phyloP scores from a whole-genome alignment of 1,140 invertebrate genomes.

The Pseudobourletiella spinata region DNA sequence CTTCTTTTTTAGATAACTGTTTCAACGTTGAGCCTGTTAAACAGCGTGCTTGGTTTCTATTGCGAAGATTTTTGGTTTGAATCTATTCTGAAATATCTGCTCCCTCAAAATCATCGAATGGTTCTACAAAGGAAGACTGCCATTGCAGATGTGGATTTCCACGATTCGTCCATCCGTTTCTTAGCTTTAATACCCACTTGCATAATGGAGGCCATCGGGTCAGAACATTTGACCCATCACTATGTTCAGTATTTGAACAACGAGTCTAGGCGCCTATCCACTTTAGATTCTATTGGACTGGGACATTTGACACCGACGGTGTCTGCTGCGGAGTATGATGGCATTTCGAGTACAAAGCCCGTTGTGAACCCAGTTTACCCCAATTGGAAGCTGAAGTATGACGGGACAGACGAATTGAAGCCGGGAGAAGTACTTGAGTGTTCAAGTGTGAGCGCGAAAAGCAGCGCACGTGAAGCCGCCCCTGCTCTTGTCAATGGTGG shows the following conservation, averaged over 20 bases:
- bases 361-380: slow-evolving; percentile 21
- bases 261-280: slow-evolving; percentile 12
- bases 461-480: too few relatives aligned
- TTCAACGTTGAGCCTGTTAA: slow-evolving; percentile 31
- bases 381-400: slow-evolving; percentile 27
- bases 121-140: slow-evolving; percentile 18
- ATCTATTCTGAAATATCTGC: slow-evolving; percentile 26
- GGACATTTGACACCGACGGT: not conserved
- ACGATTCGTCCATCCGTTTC: slow-evolving; percentile 25
- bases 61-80: slow-evolving; percentile 34
- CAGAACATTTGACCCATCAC: slow-evolving; percentile 16
- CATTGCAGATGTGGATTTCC: slow-evolving; percentile 28
- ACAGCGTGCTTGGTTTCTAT: slow-evolving; percentile 24
- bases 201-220: slow-evolving; percentile 16
- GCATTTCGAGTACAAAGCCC: not conserved
- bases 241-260: slow-evolving; percentile 29
- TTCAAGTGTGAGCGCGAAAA: too few relatives aligned
- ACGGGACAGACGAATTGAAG: slow-evolving; percentile 28
- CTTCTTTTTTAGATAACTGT: slow-evolving; percentile 25
- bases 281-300: slow-evolving; percentile 7
- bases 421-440: too few relatives aligned
- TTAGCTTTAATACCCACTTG: slow-evolving; percentile 21
- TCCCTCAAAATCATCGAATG: slow-evolving; percentile 34
- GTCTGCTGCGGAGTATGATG: not conserved
- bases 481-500: too few relatives aligned